A percentile compares a stretch with the other conserved stretches of the same genome.
Conservation (phyloP, 2,113 vertebrate species). For the Otocyon megalotis region DNA sequence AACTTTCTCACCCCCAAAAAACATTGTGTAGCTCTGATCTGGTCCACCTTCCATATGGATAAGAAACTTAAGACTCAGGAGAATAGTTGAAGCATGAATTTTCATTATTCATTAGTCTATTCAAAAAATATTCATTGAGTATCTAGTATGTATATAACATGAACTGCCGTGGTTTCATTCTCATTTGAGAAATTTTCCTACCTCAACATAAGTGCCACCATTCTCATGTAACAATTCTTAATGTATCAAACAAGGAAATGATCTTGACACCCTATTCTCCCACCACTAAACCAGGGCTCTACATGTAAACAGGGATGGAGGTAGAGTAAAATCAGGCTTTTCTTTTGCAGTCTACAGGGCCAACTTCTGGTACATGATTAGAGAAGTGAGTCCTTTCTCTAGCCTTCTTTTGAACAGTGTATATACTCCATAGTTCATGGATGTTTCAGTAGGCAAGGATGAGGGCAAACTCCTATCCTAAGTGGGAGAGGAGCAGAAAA, state of each 20-base stretch:
- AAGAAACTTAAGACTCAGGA: background rate
- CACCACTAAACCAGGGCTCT: background rate
- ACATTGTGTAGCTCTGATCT: background rate
- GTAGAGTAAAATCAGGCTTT: background rate
- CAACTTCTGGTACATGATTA: background rate
- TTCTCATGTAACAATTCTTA: background rate
- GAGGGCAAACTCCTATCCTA: background rate
- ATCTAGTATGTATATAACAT: background rate
- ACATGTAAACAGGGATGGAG: background rate
- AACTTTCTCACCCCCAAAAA: background rate
- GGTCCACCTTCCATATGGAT: background rate
- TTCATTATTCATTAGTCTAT: background rate
- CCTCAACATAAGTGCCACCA: background rate
- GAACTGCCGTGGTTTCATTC: background rate
- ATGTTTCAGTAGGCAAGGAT: background rate
- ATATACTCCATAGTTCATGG: background rate
- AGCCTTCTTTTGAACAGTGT: background rate
- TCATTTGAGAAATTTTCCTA: background rate
- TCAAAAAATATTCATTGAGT: background rate
- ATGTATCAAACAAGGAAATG: background rate
- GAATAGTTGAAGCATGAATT: constrained; percentile 15
- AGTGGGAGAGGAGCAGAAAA: background rate
- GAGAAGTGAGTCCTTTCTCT: background rate
- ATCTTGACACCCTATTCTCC: background rate
- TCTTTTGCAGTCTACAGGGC: background rate